phyloP scores from a whole-genome alignment of 2,113 vertebrate species.

The Alexandromys fortis region DNA sequence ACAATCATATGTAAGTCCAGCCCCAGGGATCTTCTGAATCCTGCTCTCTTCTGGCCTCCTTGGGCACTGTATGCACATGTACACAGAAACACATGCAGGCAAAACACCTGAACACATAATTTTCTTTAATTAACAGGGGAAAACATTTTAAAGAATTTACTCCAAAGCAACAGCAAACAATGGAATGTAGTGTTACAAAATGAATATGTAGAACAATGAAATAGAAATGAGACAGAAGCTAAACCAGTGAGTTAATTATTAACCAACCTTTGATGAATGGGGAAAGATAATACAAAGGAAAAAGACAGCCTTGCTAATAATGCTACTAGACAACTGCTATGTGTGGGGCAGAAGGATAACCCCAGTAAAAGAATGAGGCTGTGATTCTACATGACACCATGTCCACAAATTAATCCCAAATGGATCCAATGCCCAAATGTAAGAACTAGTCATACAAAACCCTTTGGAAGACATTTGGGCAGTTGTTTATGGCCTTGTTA shows the following conservation, averaged over 20 bases:
- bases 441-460: neutral
- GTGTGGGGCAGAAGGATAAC: neutral
- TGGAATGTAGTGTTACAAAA: neutral
- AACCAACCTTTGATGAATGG: neutral
- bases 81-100: neutral
- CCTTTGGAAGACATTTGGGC: neutral
- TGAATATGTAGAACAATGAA: neutral
- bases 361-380: neutral
- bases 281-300: neutral
- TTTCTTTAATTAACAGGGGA: neutral
- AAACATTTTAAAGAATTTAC: neutral
- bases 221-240: no score
- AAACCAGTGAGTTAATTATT: neutral
- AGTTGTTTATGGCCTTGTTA: neutral
- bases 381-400: neutral
- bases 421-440: neutral
- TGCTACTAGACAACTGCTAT: neutral
- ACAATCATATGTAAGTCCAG: neutral
- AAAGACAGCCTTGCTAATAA: neutral
- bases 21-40: neutral
- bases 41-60: neutral
- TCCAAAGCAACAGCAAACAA: neutral
- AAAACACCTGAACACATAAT: neutral
- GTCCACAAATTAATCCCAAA: neutral
- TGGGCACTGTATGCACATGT: neutral